phyloP scores from a whole-genome alignment of 2,797 vertebrate genomes.

The Anas bahamensis region DNA sequence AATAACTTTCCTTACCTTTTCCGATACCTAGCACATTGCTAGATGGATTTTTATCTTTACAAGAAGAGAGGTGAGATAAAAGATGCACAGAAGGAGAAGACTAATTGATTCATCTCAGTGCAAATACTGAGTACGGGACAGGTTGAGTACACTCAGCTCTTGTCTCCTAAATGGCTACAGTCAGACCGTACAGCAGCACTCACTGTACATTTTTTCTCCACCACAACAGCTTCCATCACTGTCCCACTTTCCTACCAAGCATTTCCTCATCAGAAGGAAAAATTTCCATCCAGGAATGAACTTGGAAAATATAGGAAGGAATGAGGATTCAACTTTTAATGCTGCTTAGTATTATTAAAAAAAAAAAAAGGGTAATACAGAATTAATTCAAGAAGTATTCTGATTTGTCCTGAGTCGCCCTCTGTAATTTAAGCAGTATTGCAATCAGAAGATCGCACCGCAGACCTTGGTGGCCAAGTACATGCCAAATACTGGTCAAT shows the following conservation, averaged over 20 bases:
- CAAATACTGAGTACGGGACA: not conserved
- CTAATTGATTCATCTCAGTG: not conserved
- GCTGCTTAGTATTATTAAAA: not conserved
- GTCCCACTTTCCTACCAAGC: not conserved
- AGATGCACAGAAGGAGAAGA: not conserved
- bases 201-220: not conserved
- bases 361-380: too few species aligned
- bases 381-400: not conserved
- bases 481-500: not conserved
- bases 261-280: not conserved
- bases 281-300: not conserved
- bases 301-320: not conserved
- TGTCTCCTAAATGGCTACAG: not conserved
- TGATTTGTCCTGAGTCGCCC: not conserved
- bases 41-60: not conserved
- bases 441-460: not conserved
- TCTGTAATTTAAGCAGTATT: not conserved
- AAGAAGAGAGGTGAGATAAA: not conserved
- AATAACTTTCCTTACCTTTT: not conserved
- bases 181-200: not conserved
- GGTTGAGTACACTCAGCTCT: not conserved
- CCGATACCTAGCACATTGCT: not conserved
- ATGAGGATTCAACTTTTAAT: not conserved
- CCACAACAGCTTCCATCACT: not conserved
- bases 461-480: not conserved